phyloP scores from a whole-genome alignment of 2,888 invertebrate species.

The Sepiola atlantica region DNA sequence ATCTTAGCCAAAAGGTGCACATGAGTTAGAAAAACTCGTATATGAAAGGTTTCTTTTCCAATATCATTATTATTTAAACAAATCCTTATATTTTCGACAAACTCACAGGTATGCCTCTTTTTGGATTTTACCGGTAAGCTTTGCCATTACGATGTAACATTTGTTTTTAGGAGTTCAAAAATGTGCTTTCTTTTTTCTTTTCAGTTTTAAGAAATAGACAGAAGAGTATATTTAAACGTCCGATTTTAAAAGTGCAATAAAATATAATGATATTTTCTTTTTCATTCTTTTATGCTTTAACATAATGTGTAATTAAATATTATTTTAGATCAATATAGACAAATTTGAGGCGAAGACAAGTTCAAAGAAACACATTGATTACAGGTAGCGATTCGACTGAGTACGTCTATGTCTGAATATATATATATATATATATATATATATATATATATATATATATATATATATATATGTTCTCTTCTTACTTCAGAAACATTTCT shows the following conservation, averaged over 20 bases:
- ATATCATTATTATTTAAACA: no score
- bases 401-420: no score
- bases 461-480: no score
- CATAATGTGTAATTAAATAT: background rate
- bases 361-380: background rate
- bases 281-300: background rate
- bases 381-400: background rate
- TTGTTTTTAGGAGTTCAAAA: background rate
- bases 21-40: no score
- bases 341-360: background rate
- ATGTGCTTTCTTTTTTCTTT: background rate
- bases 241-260: background rate
- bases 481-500: background rate
- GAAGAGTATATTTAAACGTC: background rate
- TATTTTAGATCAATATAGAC: background rate
- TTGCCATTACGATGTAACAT: background rate
- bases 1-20: no score
- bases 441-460: no score
- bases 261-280: background rate
- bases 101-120: no score
- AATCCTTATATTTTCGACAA: no score
- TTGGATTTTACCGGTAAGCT: no score
- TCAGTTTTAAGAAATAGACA: background rate
- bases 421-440: no score
- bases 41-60: no score